A percentile compares a stretch with the other conserved stretches of the same genome.
These are phyloP conservation scores for Platycheirus albimanus DNA, from an alignment of 2,888 invertebrate genomes.

Conservation along the genomic window DNA sequence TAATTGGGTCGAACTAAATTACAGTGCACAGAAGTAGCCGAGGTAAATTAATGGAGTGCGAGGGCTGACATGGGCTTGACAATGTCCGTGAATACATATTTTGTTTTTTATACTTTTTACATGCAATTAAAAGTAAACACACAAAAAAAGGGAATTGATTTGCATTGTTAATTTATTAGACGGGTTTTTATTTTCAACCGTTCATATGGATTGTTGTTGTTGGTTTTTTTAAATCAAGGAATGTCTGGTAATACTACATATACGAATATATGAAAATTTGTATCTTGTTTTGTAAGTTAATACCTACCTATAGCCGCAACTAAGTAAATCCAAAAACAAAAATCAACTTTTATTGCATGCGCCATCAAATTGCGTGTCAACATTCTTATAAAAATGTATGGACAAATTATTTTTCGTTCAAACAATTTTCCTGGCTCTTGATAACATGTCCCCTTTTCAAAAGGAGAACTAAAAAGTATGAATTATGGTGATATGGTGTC, in stretches of 20 bases:
- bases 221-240: slow-evolving; percentile 1
- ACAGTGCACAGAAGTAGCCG: slow-evolving; percentile 67
- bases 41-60: slow-evolving; percentile 67
- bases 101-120: slow-evolving; percentile 25
- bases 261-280: neutral
- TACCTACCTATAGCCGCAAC: slow-evolving; percentile 11
- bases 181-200: slow-evolving; percentile 11
- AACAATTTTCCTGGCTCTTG: slow-evolving; percentile 75
- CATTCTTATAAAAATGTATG: slow-evolving; percentile 9
- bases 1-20: slow-evolving; percentile 74
- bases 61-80: slow-evolving; percentile 68
- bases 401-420: slow-evolving; percentile 7
- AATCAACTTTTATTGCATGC: slow-evolving; percentile 32
- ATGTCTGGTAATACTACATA: neutral
- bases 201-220: no score
- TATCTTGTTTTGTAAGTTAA: slow-evolving; percentile 1
- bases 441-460: slow-evolving; percentile 59
- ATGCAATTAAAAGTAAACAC: slow-evolving; percentile 55
- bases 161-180: slow-evolving; percentile 61
- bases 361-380: slow-evolving; percentile 55
- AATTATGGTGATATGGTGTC: slow-evolving; percentile 22
- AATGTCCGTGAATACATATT: slow-evolving; percentile 46
- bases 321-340: slow-evolving; percentile 26
- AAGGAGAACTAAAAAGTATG: slow-evolving; percentile 33
- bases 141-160: slow-evolving; percentile 46